A percentile compares a stretch with the other conserved stretches of the same genome.
Conservation (phyloP, 2,113 vertebrate species). For the Columba janthina region DNA sequence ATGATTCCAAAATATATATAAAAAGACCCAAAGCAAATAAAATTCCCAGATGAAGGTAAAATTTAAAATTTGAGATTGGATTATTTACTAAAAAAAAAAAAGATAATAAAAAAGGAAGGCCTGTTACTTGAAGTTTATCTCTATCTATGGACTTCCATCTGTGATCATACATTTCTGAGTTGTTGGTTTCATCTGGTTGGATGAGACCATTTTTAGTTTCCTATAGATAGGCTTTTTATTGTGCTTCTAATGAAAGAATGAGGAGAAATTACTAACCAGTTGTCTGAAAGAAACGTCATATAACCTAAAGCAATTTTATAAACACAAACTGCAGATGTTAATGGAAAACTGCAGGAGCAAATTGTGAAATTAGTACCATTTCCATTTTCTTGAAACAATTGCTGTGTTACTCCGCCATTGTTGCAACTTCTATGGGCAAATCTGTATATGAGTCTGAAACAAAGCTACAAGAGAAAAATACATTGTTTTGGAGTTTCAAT, state of each 20-base stretch:
- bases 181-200: background rate
- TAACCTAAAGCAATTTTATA: background rate
- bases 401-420: background rate
- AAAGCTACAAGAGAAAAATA: background rate
- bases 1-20: background rate
- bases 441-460: background rate
- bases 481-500: background rate
- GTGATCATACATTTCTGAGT: background rate
- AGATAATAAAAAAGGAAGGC: rapidly evolving
- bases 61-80: background rate
- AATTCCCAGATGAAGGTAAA: background rate
- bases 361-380: background rate
- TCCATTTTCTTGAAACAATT: background rate
- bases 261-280: background rate
- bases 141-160: background rate
- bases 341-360: background rate
- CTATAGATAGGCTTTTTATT: background rate
- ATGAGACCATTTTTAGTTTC: background rate
- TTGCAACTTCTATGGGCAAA: background rate
- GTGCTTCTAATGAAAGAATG: background rate
- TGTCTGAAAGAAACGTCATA: background rate
- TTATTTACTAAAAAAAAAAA: background rate
- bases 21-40: background rate
- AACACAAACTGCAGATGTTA: background rate
- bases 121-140: background rate